Conservation (phyloP, 2,888 invertebrate genomes). For the Macrosiphum euphorbiae region DNA sequence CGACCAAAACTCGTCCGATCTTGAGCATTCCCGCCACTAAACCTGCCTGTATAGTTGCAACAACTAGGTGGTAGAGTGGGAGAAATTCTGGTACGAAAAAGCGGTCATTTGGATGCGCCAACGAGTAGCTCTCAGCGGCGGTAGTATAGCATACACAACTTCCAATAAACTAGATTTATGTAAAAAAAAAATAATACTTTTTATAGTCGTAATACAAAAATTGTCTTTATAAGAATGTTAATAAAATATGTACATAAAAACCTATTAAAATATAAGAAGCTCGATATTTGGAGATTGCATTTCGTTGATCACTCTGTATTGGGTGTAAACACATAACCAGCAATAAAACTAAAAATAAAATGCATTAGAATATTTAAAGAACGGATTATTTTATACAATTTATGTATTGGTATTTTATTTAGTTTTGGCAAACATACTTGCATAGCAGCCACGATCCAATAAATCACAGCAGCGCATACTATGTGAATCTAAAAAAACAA, state of each 20-base stretch:
- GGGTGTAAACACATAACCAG: conserved; percentile 87
- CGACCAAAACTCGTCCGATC: no score
- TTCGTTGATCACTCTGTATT: conserved; percentile 84
- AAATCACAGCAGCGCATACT: conserved; percentile 81
- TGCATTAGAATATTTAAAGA: not conserved
- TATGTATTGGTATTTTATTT: conserved; percentile 44
- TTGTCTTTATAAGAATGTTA: conserved; percentile 21
- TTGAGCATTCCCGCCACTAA: no score
- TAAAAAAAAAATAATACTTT: conserved; percentile 7
- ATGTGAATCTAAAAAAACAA: conserved; percentile 78
- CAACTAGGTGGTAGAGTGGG: no score
- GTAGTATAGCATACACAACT: conserved; percentile 29
- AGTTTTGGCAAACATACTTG: conserved; percentile 77
- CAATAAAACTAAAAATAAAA: conserved; percentile 82
- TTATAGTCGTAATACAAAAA: conserved; percentile 26
- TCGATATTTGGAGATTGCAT: conserved; percentile 91
- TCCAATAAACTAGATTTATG: conserved; percentile 28
- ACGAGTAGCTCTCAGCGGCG: no score
- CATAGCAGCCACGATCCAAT: conserved; percentile 87
- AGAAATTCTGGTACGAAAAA: no score
- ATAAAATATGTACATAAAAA: not conserved
- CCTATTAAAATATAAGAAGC: conserved; percentile 76
- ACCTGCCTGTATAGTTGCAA: no score
- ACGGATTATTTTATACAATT: conserved; percentile 33
- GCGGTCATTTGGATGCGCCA: no score